Conservation (phyloP, 2,797 vertebrate species). For the Echiichthys vipera region DNA sequence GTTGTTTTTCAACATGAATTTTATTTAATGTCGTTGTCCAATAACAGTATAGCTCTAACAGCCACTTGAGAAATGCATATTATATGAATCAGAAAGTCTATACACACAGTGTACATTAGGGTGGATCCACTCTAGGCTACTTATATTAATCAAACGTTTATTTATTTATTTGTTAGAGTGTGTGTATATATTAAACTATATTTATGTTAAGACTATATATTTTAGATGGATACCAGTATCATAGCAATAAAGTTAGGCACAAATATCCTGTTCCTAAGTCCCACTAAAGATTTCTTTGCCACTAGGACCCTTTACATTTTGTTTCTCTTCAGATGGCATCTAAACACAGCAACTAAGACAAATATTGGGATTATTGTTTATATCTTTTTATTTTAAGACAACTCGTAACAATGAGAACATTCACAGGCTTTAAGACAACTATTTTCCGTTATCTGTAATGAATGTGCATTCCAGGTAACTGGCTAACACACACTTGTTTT, state of each 20-base stretch:
- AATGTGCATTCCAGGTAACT: not conserved
- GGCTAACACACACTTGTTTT: not conserved
- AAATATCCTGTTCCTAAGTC: not conserved
- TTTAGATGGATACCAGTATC: not conserved
- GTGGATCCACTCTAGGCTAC: not conserved
- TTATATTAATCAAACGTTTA: not conserved
- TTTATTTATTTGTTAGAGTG: not conserved
- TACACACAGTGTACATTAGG: no score
- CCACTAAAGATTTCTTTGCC: not conserved
- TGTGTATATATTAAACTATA: not conserved
- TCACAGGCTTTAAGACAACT: no score
- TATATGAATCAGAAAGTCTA: not conserved
- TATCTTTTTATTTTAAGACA: not conserved
- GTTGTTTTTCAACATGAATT: constrained; percentile 29
- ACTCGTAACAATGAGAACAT: no score
- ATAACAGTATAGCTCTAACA: not conserved
- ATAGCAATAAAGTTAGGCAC: not conserved
- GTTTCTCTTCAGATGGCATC: not conserved
- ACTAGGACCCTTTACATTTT: not conserved
- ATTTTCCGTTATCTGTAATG: no score
- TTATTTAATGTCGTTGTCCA: not conserved
- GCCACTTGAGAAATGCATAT: not conserved
- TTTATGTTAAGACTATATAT: not conserved
- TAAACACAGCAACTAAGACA: not conserved
- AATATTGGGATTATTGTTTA: not conserved